Conservation (phyloP, 2,797 vertebrate species). For the Xiphorhynchus erythropygius region DNA sequence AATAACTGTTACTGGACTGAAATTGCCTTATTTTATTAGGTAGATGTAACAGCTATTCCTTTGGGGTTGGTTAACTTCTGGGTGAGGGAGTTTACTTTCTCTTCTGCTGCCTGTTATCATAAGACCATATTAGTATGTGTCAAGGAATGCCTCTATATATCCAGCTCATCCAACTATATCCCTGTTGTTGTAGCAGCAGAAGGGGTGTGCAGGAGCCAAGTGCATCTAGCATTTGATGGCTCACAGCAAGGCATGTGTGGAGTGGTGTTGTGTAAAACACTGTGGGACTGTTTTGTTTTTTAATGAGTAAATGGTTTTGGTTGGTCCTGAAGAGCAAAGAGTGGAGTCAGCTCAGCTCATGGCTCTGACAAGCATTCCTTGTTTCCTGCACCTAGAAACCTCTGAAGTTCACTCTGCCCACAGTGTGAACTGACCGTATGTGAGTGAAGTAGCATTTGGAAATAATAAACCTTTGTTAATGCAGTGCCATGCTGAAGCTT, state of each 20-base stretch:
- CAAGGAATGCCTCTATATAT: not conserved
- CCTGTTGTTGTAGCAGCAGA: not conserved
- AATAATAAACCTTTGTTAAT: not conserved
- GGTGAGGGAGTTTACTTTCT: not conserved
- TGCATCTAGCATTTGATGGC: fast-evolving
- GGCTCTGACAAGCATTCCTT: not conserved
- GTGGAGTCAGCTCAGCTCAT: not conserved
- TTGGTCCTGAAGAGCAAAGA: not conserved
- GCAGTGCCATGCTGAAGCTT: not conserved
- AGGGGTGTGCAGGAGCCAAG: not conserved
- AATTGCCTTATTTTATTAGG: not conserved
- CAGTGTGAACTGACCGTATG: fast-evolving
- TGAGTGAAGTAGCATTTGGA: not conserved
- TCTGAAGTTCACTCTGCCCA: not conserved
- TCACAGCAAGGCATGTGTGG: not conserved
- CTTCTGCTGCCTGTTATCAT: not conserved
- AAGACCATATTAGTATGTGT: not conserved
- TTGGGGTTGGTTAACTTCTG: not conserved
- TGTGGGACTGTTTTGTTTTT: not conserved
- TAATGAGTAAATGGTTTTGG: not conserved
- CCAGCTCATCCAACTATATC: not conserved
- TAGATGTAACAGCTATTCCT: not conserved
- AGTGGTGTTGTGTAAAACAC: not conserved
- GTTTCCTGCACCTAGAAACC: not conserved
- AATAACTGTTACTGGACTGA: not conserved